phyloP scores from a whole-genome alignment of 2,888 invertebrate genomes.

The Caenorhabditis panamensis region DNA sequence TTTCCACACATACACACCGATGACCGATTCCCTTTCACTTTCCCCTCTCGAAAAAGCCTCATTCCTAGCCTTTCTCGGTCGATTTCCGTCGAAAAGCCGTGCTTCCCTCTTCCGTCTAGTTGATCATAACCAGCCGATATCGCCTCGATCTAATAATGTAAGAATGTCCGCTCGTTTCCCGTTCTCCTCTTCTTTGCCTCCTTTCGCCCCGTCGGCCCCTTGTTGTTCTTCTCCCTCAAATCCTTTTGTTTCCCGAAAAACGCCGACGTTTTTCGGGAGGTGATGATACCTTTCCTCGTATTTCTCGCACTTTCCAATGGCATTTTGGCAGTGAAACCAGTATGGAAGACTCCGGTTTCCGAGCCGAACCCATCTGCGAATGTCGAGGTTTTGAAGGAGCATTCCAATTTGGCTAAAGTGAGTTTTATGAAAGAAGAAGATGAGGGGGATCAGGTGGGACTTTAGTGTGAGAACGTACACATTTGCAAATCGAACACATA shows the following conservation, averaged over 20 bases:
- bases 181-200: constrained; percentile 13
- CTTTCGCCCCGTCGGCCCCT: constrained; percentile 6
- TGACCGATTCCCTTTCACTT: constrained; percentile 38
- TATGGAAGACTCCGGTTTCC: constrained; percentile 66
- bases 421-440: constrained; percentile 8
- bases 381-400: constrained; percentile 33
- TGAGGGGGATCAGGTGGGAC: background rate
- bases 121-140: constrained; percentile 61
- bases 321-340: constrained; percentile 53
- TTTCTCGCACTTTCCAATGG: constrained; percentile 1
- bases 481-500: no score
- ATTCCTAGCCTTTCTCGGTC: constrained; percentile 1
- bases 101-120: constrained; percentile 3
- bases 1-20: constrained; percentile 36
- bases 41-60: constrained; percentile 35
- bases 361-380: constrained; percentile 59
- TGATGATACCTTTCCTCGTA: constrained; percentile 17
- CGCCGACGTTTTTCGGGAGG: constrained; percentile 9
- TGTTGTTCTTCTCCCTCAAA: background rate
- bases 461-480: no score
- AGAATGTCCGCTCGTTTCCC: constrained; percentile 37
- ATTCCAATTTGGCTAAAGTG: constrained; percentile 54
- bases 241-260: constrained; percentile 20
- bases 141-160: constrained; percentile 60
- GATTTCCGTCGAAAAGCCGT: constrained; percentile 24